Conservation (phyloP, 2,113 vertebrate species). For the Hucho hucho region DNA sequence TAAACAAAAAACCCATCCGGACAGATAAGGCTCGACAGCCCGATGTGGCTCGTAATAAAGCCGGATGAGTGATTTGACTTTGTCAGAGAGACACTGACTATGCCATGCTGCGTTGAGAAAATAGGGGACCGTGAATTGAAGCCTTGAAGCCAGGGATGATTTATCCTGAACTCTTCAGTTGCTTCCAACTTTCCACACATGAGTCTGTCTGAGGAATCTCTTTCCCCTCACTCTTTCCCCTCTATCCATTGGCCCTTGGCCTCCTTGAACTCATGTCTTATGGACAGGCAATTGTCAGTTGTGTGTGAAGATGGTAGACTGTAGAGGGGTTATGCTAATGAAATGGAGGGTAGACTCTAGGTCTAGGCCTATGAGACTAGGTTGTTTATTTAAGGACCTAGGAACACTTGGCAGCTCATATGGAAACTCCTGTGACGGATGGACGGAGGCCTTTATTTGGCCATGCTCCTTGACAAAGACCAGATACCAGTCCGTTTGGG, state of each 20-base stretch:
- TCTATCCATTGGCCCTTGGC: no score
- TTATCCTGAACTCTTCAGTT: no score
- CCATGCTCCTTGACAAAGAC: conserved; percentile 38
- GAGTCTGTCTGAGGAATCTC: not conserved
- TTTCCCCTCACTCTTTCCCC: not conserved
- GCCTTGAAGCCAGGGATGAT: no score
- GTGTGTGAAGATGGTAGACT: conserved; percentile 28
- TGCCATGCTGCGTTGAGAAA: conserved; percentile 10
- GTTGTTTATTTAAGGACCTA: conserved; percentile 65
- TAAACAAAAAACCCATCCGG: conserved; percentile 56
- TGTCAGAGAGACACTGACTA: conserved; percentile 23
- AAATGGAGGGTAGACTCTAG: conserved; percentile 45
- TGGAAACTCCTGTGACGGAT: conserved; percentile 32
- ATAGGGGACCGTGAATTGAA: no score
- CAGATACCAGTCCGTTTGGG: conserved; percentile 6
- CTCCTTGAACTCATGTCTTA: not conserved
- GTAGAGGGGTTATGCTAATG: conserved; percentile 63
- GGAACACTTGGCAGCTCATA: conserved; percentile 57
- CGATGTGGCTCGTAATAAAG: conserved; percentile 25
- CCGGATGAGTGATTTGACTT: conserved; percentile 46
- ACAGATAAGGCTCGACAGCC: conserved; percentile 49
- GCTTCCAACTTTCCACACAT: not conserved
- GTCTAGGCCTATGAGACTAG: conserved; percentile 32
- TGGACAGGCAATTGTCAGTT: conserved; percentile 42
- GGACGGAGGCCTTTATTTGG: conserved; percentile 66